Evolutionary conservation across 35 echinoderm and acorn worm genomes (phyloP).

Genomic region (Anneissia japonica): DNA sequence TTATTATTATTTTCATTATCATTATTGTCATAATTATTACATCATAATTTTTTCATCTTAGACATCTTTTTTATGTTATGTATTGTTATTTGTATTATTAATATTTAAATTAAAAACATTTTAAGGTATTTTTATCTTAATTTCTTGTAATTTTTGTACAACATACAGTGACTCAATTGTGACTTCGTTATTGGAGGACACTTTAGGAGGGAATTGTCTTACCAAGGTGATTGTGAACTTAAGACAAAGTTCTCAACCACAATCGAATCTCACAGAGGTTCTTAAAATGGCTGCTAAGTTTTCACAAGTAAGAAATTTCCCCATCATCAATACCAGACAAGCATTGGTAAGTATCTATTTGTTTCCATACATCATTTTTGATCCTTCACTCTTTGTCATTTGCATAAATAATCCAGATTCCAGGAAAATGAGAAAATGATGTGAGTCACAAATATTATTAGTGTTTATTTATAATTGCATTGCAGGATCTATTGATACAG

Average conservation of each 20-base stretch:
- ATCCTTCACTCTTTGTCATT: not conserved
- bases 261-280: conserved; percentile 14
- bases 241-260: conserved; percentile 25
- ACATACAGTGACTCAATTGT: conserved; percentile 64
- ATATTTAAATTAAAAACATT: not conserved
- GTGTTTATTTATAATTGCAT: not conserved
- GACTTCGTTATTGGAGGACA: conserved; percentile 48
- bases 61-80: too few species aligned
- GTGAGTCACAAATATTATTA: too few species aligned
- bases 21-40: too few species aligned
- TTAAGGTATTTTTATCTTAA: not conserved
- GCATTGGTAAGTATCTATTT: conserved; percentile 48
- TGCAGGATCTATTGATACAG: conserved; percentile 66
- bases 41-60: too few species aligned
- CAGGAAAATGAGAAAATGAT: too few species aligned
- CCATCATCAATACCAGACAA: conserved; percentile 60
- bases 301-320: conserved; percentile 47
- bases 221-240: conserved; percentile 88
- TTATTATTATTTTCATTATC: too few species aligned
- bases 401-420: too few species aligned
- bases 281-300: conserved; percentile 43
- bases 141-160: not conserved
- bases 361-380: not conserved
- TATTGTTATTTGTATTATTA: too few species aligned
- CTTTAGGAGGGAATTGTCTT: conserved; percentile 76